Conservation (phyloP, 2,888 invertebrate species). For the Malacosoma neustria region DNA sequence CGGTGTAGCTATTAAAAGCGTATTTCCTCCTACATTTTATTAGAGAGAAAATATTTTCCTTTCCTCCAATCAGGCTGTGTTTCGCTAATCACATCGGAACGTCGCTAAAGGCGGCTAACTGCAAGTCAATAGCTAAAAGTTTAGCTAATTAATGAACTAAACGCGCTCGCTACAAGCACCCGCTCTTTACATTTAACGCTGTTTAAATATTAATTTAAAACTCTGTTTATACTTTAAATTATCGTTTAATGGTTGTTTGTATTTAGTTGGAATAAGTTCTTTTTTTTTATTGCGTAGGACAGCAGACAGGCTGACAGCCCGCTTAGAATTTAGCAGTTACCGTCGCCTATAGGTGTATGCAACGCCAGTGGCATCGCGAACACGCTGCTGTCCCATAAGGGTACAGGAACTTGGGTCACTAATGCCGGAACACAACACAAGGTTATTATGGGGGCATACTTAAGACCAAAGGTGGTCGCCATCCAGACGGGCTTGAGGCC, state of each 20-base stretch:
- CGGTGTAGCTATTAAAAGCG: not conserved
- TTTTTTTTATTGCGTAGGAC: no score
- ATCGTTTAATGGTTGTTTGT: not conserved
- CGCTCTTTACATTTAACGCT: not conserved
- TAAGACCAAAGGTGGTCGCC: no score
- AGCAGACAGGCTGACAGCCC: no score
- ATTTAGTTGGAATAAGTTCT: no score
- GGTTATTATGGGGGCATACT: no score
- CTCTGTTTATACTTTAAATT: not conserved
- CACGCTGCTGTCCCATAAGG: no score
- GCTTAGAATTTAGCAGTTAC: no score
- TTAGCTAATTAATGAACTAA: constrained; percentile 31
- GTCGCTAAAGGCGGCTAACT: constrained; percentile 7
- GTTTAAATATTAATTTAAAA: not conserved
- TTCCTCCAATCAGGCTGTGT: not conserved
- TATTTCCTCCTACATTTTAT: not conserved
- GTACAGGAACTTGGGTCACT: no score
- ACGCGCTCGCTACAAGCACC: not conserved
- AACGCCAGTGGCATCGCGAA: no score
- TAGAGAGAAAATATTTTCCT: not conserved
- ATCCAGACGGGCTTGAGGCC: no score
- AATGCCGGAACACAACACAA: no score
- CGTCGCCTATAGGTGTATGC: no score
- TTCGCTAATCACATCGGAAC: constrained; percentile 26
- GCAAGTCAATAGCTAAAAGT: constrained; percentile 41